Evolutionary conservation across 2,113 vertebrate species (phyloP), one percentile per base, ranked within the genome.

Genomic region (Alouatta palliata): DNA sequence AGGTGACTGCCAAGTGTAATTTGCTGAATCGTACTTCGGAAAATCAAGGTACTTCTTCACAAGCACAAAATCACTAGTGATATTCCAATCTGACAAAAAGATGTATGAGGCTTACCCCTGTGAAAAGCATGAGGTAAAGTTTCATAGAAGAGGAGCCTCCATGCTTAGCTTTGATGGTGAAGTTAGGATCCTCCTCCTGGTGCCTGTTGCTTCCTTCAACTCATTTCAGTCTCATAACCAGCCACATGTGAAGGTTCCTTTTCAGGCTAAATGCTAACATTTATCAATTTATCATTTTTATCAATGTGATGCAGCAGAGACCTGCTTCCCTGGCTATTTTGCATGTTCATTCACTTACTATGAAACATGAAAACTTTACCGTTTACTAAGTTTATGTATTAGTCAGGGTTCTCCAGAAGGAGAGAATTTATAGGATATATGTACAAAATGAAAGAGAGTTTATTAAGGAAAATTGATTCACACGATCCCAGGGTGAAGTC

Each of bases 21-120:
- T 70, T 93, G 54, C 61, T 80, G 70, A 97, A 76, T 97, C 27
- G 32, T 19, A 86, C 64, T 95, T 96, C 80, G 77, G 70, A 79
- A 94, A 97, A 95, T 94, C 49, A 80, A 80, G 17, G 8, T 66
- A 9, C 30, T 83, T 89, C 91, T 77, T 88, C 27, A 12, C 32
- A 14, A 66, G 56, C 61, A 91, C 11, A 71, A 81, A 97, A 87
- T 94, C 75, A 66, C n/a, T 8, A 73, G 27, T 35, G n/a, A 93
- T 87, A 40, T 83, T 93, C 56, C 27, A 17, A 71, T 68, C 16
- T 61, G 35, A 82, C 30, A 83, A 79, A 91, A 90, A 49, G 17
- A 8, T 14, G 19, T 2, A 4, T 2, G 27, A 73, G 32, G 30
- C 30, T 84, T 23, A 75, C 30, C 40, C 54, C 58, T 82, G 5